Percentiles rank a stretch among this genome's conserved stretches.
Conservation (phyloP, 2,888 invertebrate genomes). For the Lottia gigantea region DNA sequence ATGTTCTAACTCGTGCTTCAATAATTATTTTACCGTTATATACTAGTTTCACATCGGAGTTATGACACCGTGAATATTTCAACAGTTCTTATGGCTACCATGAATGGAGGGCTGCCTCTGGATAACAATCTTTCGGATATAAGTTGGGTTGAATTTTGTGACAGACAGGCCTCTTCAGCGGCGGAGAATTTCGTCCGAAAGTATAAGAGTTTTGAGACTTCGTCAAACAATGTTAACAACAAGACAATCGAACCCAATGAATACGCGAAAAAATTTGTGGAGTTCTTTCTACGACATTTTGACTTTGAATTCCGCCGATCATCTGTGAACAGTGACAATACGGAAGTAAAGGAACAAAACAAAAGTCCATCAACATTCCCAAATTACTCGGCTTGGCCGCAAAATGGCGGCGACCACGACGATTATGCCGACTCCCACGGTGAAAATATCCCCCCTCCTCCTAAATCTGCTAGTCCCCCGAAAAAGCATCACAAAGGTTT, state of each 20-base stretch:
- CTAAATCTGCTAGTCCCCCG: constrained; percentile 32
- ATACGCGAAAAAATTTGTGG: constrained; percentile 84
- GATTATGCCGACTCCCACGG: constrained; percentile 34
- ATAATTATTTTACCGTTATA: background rate
- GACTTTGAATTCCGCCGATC: constrained; percentile 73
- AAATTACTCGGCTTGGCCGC: constrained; percentile 19
- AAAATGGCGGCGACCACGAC: constrained; percentile 34
- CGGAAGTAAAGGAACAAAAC: constrained; percentile 34
- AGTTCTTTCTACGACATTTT: constrained; percentile 86
- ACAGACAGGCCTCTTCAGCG: constrained; percentile 80
- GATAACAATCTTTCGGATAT: background rate
- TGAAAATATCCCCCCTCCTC: constrained; percentile 27
- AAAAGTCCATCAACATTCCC: constrained; percentile 21
- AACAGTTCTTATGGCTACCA: constrained; percentile 1
- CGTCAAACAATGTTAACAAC: constrained; percentile 33
- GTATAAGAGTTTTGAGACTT: constrained; percentile 37
- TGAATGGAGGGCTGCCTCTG: background rate
- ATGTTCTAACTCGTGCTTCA: background rate
- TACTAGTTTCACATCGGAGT: background rate
- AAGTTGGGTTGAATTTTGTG: constrained; percentile 59
- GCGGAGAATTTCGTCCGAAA: constrained; percentile 90
- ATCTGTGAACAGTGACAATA: constrained; percentile 22
- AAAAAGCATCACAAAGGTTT: constrained; percentile 77
- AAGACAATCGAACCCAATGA: constrained; percentile 79
- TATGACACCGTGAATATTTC: constrained; percentile 1